phyloP scores from a whole-genome alignment of 1,140 invertebrate genomes.

The Eupeodes corollae region DNA sequence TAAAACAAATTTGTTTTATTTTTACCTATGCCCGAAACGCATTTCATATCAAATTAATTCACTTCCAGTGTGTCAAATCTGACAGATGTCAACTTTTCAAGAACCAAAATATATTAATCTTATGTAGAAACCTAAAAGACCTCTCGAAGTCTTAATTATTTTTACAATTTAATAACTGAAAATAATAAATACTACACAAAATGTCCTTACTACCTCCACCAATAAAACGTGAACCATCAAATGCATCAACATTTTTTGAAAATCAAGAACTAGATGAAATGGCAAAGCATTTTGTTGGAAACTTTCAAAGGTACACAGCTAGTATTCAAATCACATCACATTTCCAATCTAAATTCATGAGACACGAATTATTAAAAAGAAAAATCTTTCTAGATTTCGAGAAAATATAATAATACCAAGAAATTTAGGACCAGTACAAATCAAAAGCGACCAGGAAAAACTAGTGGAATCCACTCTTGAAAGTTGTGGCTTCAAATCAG shows the following conservation, averaged over 20 bases:
- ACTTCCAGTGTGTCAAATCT: too few relatives aligned
- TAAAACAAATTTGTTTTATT: too few relatives aligned
- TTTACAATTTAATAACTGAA: background rate
- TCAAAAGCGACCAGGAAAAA: slow-evolving; percentile 80
- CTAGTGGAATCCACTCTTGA: slow-evolving; percentile 76
- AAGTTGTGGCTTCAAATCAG: slow-evolving; percentile 84
- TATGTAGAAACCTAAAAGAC: too few relatives aligned
- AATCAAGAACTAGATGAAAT: slow-evolving; percentile 45
- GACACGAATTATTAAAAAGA: background rate
- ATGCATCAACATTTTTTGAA: slow-evolving; percentile 30
- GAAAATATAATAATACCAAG: slow-evolving; percentile 75
- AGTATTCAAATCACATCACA: background rate
- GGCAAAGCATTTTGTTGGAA: slow-evolving; percentile 54
- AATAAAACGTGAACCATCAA: background rate
- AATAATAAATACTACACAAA: background rate
- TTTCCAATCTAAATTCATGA: background rate
- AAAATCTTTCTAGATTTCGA: slow-evolving; percentile 43
- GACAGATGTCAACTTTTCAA: too few relatives aligned
- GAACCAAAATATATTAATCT: too few relatives aligned
- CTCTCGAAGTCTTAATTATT: too few relatives aligned
- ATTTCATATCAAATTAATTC: too few relatives aligned
- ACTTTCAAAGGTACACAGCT: slow-evolving; percentile 32
- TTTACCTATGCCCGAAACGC: too few relatives aligned
- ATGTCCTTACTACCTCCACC: slow-evolving; percentile 20
- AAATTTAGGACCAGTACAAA: slow-evolving; percentile 57